Evolutionary conservation across 2,888 invertebrate genomes (phyloP), one percentile per base, ranked within the genome.

Genomic region (Pocota personata): DNA sequence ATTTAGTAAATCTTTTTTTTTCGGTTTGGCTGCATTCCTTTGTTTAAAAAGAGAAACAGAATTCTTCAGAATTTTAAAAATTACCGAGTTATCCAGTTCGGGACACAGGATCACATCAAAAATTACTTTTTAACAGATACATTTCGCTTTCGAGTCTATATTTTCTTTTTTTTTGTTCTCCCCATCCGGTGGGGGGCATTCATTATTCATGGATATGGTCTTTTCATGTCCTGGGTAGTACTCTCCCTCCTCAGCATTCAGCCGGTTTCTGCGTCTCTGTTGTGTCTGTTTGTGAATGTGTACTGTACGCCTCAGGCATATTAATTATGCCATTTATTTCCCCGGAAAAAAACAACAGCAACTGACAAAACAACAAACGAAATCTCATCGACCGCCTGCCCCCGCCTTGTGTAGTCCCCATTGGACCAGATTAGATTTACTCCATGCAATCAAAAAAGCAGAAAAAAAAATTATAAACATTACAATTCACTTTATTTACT

Each of bases 131-230:
- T 82, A 86, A 82, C 71, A 86, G 66, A 86, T 86, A 71, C 62
- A 62, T 55, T 78, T 55, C 43, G 43, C 37, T 37, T 35, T n/a
- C 10, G 60, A 60, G 10, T n/a, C n/a, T n/a, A n/a, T n/a, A n/a
- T 62, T 55, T 78, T 43, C 60, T n/a, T 55, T 46, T n/a, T 46
- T 32, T 12, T 46, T 66, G 40, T 46, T 21, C 32, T 24, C 40
- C 40, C 19, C 46, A 30, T 60, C 50, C 55, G 43, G 50, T 52
- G 62, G 72, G 52, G 35, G 60, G 80, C 58, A 82, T 86, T 86
- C 84, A 86, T 86, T 86, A 86, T 86, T 86, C 90, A 90, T 90
- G 90, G 89, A 89, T 90, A 90, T 90, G 90, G 89, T 90, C 89
- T 90, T 90, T 89, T 89, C 89, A 89, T 90, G 90, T 89, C 87